Evolutionary conservation across 1,140 invertebrate genomes (phyloP), one percentile per base, ranked within the genome.

Genomic region (Diabrotica virgifera): DNA sequence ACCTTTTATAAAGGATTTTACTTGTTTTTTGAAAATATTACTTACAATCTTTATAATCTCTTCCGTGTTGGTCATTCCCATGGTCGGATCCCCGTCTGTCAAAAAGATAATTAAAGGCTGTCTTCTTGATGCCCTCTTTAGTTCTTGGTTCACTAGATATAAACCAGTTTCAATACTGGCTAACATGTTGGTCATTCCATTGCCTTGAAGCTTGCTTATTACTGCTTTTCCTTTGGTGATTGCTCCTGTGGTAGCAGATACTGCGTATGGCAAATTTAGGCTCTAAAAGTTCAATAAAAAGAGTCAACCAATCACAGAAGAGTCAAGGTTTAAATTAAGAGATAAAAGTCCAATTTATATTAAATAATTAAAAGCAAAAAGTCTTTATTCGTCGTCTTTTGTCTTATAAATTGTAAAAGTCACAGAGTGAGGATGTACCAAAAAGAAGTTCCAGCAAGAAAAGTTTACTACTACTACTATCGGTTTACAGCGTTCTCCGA

Each of bases 71-170:
- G 81, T 84, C 66, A 83, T 81, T 7, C 87, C 88, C 0, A 84
- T 77, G 4, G 87, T 90, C 7, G 88, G 83, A 63, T 89, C 83
- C 46, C 89, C 89, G 74, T 91, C 89, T 0, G 89, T 91, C 53
- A 91, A 77, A 77, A 91, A 91, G 36, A 91, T 83, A 14, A 91
- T 85, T 54, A 90, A 82, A 0, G 87, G 83, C 71, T 86, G 68
- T 36, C 60, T 66, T 24, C 24, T 24, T 24, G 24, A 24, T 56
- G 65, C 63, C 6, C 53, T 61, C 80, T 78, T 7, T 87, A 78
- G 36, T 83, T 76, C 5, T 89, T 72, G 0, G 84, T 51, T 51
- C 5, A 51, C 12, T 12, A 51, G 5, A 51, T 51, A 12, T 11
- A 51, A 11, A 11, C 46, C 87, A 36, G 82, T 77, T 24, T 80